Evolutionary conservation across 2,797 vertebrate genomes (phyloP).

Genomic region (Pitangus sulphuratus): DNA sequence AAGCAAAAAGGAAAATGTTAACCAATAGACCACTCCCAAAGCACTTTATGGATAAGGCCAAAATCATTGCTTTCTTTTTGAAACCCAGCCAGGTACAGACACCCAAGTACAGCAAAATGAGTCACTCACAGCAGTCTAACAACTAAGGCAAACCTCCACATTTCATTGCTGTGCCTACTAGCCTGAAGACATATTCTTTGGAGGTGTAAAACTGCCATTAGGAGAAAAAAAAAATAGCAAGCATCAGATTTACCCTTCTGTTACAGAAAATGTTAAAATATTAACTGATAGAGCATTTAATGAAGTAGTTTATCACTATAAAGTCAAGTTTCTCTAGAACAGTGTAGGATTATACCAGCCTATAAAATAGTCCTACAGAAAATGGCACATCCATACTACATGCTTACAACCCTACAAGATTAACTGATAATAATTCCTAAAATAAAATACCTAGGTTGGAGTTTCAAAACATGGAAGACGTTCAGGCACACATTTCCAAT

Average conservation of each 20-base stretch:
- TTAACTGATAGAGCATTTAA: neutral
- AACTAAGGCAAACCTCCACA: neutral
- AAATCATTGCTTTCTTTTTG: neutral
- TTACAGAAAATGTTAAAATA: neutral
- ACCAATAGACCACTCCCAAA: neutral
- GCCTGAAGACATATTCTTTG: neutral
- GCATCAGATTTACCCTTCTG: neutral
- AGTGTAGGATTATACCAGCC: neutral
- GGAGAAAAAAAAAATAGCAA: neutral
- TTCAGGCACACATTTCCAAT: neutral
- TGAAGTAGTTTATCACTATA: neutral
- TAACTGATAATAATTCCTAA: neutral
- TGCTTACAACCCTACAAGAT: neutral
- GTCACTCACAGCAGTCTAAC: neutral
- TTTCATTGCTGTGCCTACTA: neutral
- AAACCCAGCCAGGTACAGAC: neutral
- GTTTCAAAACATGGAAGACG: neutral
- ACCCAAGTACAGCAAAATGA: neutral
- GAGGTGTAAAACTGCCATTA: neutral
- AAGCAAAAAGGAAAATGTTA: neutral
- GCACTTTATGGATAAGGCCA: neutral
- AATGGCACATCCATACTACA: rapidly evolving
- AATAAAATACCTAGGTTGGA: neutral
- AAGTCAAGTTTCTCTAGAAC: neutral
- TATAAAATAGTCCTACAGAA: neutral